phyloP scores from a whole-genome alignment of 2,113 vertebrate species.

The Spheniscus mendiculus region DNA sequence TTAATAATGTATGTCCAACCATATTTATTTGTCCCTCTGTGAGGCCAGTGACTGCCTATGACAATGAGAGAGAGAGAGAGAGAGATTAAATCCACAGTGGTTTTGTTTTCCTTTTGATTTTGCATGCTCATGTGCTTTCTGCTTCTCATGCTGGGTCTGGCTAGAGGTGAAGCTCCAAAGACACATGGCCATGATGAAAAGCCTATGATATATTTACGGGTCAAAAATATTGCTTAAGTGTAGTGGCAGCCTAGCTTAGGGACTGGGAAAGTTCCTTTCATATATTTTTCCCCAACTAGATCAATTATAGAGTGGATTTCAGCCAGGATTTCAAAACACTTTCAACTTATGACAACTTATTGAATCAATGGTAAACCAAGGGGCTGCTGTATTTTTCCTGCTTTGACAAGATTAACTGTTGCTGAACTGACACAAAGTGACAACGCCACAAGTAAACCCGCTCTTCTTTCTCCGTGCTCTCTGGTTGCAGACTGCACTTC shows the following conservation, averaged over 20 bases:
- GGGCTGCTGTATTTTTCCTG: not conserved
- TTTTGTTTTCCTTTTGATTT: not conserved
- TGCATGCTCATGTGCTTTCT: not conserved
- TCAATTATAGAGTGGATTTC: not conserved
- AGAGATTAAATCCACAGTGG: not conserved
- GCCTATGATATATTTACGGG: not conserved
- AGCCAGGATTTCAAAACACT: not conserved
- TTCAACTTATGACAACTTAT: not conserved
- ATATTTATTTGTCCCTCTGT: constrained; percentile 49
- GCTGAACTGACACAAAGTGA: not conserved
- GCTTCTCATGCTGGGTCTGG: not conserved
- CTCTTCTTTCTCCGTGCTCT: not conserved
- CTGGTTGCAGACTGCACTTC: not conserved
- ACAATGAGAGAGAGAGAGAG: not conserved
- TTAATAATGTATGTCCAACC: constrained; percentile 53
- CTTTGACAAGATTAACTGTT: not conserved
- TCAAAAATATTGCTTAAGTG: not conserved
- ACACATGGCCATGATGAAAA: not conserved
- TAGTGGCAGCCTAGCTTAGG: not conserved
- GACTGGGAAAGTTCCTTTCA: not conserved
- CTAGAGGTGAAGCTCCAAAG: not conserved
- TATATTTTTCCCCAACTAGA: not conserved
- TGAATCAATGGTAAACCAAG: not conserved
- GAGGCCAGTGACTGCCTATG: not conserved
- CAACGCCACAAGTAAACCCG: not conserved